Conservation (phyloP, 35 echinoderm and acorn worm genomes). For the Ptychodera flava region DNA sequence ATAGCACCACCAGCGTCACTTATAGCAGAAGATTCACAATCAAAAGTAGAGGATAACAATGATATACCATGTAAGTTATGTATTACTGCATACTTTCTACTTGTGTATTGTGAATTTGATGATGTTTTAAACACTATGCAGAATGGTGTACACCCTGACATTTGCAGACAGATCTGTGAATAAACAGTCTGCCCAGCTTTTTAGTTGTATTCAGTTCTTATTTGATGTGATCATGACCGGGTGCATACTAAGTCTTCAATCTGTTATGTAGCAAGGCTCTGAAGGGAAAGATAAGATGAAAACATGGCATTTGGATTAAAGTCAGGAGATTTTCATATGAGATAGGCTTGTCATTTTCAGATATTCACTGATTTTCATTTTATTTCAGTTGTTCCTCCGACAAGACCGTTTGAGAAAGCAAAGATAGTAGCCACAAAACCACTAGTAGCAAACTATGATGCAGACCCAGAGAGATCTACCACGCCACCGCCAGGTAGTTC, state of each 20-base stretch:
- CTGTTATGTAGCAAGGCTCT: too few relatives aligned
- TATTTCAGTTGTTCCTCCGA: neutral
- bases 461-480: slow-evolving; percentile 62
- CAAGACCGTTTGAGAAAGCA: neutral
- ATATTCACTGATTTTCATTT: neutral
- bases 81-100: neutral
- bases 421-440: neutral
- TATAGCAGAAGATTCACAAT: slow-evolving; percentile 46
- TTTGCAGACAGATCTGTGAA: too few relatives aligned
- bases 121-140: too few relatives aligned
- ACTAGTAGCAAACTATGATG: neutral
- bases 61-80: slow-evolving; percentile 54
- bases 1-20: slow-evolving; percentile 82
- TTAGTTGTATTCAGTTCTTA: too few relatives aligned
- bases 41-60: slow-evolving; percentile 20
- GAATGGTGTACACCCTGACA: too few relatives aligned
- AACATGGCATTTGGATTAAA: too few relatives aligned
- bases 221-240: too few relatives aligned
- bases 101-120: too few relatives aligned
- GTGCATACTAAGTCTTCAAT: too few relatives aligned
- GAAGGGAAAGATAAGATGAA: too few relatives aligned
- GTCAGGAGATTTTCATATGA: too few relatives aligned
- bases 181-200: too few relatives aligned
- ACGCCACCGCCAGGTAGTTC: slow-evolving; percentile 74
- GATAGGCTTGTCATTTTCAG: neutral